phyloP scores from a whole-genome alignment of 2,113 vertebrate species.

The Corythornis vintsioides region DNA sequence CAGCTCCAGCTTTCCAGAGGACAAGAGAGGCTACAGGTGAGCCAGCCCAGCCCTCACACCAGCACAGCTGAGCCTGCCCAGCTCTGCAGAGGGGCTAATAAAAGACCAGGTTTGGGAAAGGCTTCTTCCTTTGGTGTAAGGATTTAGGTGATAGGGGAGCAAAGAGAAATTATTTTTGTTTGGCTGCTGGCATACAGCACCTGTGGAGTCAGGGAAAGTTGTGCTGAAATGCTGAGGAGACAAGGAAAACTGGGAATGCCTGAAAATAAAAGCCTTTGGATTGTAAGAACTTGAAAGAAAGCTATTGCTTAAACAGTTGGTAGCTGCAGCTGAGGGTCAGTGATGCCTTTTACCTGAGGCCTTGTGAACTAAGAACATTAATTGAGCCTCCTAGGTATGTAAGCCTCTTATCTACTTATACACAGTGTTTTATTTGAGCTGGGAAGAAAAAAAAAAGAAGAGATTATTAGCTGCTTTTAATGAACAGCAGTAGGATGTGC shows the following conservation, averaged over 20 bases:
- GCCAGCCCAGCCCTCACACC: not conserved
- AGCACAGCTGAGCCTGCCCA: not conserved
- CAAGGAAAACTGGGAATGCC: not conserved
- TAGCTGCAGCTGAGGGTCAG: constrained; percentile 38
- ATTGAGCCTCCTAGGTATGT: constrained; percentile 63
- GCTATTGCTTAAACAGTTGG: constrained; percentile 14
- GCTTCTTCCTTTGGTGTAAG: not conserved
- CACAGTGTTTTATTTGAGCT: constrained; percentile 1
- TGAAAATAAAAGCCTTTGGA: constrained; percentile 23
- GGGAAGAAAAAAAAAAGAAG: not conserved
- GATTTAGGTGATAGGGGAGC: not conserved
- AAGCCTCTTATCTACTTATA: constrained; percentile 66
- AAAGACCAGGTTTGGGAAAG: not conserved
- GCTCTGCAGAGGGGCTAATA: not conserved
- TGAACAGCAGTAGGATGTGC: constrained; percentile 29
- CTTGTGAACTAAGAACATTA: constrained; percentile 14
- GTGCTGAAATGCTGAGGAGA: not conserved
- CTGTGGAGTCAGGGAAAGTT: not conserved
- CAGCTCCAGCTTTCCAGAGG: not conserved
- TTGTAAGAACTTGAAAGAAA: constrained; percentile 13
- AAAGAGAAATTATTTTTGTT: not conserved
- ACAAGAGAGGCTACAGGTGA: not conserved
- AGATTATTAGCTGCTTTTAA: constrained; percentile 57
- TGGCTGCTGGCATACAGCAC: not conserved
- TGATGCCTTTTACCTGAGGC: constrained; percentile 25